phyloP scores from a whole-genome alignment of 2,797 vertebrate genomes.

The Cephalopachus bancanus region DNA sequence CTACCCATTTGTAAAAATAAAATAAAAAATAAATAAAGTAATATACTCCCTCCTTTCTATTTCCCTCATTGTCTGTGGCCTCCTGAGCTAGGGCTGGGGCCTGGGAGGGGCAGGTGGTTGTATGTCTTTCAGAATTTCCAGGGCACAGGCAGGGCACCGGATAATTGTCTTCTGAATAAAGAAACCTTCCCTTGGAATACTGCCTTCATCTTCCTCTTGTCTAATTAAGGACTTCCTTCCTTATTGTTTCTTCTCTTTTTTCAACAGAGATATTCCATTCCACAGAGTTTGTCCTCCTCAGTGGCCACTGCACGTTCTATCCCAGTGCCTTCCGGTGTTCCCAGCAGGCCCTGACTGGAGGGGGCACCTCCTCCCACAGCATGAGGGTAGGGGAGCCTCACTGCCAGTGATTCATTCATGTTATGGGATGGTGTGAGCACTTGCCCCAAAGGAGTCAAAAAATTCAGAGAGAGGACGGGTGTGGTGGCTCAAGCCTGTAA shows the following conservation, averaged over 20 bases:
- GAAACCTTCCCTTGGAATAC: background rate
- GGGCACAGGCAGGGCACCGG: rapidly evolving
- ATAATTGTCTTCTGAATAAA: background rate
- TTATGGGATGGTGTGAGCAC: background rate
- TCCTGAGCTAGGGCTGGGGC: too few relatives aligned
- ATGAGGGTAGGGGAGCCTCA: background rate
- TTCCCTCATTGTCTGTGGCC: background rate
- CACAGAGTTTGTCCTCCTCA: background rate
- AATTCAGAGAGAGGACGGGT: background rate
- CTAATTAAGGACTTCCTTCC: background rate
- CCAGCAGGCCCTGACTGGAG: too few relatives aligned
- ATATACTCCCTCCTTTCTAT: background rate
- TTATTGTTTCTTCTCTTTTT: background rate
- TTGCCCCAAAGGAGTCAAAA: background rate
- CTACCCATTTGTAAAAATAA: background rate
- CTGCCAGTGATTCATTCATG: background rate
- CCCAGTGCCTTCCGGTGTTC: background rate
- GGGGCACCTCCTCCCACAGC: background rate
- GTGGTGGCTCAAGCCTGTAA: too few relatives aligned
- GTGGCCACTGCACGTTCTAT: too few relatives aligned
- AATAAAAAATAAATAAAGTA: background rate
- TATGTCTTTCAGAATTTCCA: background rate
- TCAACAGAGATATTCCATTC: background rate
- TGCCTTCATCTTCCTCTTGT: background rate
- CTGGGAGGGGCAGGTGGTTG: background rate